These are phyloP conservation scores for Archilochus colubris DNA, from an alignment of 2,113 vertebrate genomes.

Conservation along the genomic window DNA sequence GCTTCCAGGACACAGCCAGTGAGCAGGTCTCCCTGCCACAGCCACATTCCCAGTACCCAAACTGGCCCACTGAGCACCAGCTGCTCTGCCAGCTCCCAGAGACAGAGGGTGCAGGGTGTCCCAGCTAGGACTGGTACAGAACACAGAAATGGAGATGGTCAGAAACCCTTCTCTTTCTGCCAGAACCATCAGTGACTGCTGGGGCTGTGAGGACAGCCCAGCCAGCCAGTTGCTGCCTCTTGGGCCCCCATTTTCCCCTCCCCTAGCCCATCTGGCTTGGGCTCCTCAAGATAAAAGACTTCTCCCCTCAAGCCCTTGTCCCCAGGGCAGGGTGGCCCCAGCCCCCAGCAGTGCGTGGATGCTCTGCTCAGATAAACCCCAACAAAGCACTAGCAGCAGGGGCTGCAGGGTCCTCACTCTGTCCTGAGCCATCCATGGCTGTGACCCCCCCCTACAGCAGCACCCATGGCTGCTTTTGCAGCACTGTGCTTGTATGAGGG, in stretches of 20 bases:
- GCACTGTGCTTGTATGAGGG: fast-evolving
- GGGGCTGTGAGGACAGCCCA: background rate
- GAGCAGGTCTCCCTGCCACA: background rate
- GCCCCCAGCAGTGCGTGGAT: background rate
- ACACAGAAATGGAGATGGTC: background rate
- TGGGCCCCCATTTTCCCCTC: background rate
- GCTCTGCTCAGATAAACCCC: background rate
- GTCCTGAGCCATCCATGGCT: fast-evolving
- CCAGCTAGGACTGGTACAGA: fast-evolving
- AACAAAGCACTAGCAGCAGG: fast-evolving
- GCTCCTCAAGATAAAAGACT: background rate
- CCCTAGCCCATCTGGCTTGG: fast-evolving
- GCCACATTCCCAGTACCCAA: background rate
- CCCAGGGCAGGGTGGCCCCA: background rate
- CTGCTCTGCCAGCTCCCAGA: background rate
- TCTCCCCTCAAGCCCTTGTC: fast-evolving
- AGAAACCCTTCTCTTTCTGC: background rate
- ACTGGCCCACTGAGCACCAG: background rate
- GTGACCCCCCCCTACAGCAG: too few species aligned
- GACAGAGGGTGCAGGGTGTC: too few species aligned
- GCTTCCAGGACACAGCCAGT: fast-evolving
- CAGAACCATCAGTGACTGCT: fast-evolving
- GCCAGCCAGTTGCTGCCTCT: fast-evolving
- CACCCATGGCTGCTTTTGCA: background rate
- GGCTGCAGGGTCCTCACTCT: background rate